phyloP scores from a whole-genome alignment of 2,113 vertebrate species.

The Bufo gargarizans region DNA sequence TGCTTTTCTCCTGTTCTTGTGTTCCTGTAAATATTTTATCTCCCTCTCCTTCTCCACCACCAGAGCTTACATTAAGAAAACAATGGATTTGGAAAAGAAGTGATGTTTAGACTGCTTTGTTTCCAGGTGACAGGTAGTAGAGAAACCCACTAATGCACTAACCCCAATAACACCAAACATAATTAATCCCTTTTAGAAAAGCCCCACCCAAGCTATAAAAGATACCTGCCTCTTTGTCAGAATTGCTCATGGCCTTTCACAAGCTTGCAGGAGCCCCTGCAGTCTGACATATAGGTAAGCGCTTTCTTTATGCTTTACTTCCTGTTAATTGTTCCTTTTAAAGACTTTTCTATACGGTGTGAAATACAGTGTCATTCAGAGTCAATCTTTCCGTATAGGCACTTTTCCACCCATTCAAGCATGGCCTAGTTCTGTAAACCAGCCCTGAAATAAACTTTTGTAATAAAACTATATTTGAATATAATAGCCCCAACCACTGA shows the following conservation, averaged over 20 bases:
- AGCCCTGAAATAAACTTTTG: no score
- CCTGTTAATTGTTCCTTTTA: no score
- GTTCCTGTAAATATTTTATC: neutral
- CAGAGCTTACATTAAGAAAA: neutral
- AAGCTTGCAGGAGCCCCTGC: neutral
- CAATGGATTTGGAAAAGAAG: neutral
- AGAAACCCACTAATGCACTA: no score
- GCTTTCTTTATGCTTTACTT: no score
- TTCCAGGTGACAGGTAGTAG: no score
- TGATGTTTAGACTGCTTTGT: no score
- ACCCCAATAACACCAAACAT: no score
- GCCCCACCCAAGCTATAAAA: neutral
- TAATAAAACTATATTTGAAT: neutral
- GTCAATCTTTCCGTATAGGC: neutral
- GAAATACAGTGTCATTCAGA: neutral
- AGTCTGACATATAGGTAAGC: neutral
- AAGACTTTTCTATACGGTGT: neutral
- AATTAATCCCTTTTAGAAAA: neutral
- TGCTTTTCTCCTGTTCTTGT: neutral
- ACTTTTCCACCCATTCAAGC: neutral
- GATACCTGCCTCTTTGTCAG: no score
- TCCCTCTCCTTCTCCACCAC: neutral
- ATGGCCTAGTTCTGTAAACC: neutral
- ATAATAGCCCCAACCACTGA: neutral
- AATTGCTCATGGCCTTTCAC: neutral